phyloP scores from a whole-genome alignment of 2,113 vertebrate genomes.

The Piprites chloris region DNA sequence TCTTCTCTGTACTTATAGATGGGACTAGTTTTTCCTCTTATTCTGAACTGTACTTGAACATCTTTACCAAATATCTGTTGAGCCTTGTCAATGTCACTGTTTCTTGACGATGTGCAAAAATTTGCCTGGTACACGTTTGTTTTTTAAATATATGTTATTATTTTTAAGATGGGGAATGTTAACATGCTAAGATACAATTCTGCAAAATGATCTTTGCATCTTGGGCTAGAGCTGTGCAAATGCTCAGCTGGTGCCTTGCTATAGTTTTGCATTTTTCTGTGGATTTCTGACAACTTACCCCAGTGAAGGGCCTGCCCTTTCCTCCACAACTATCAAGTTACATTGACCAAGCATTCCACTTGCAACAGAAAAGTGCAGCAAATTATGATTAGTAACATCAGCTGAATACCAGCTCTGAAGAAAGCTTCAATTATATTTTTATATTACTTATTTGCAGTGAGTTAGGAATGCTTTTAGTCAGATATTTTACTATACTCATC shows the following conservation, averaged over 20 bases:
- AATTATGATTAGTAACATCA: neutral
- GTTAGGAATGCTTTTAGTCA: neutral
- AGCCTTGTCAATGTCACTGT: neutral
- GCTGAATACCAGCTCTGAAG: neutral
- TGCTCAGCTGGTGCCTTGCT: neutral
- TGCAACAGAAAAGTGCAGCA: neutral
- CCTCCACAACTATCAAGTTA: neutral
- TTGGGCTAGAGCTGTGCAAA: neutral
- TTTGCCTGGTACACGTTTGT: neutral
- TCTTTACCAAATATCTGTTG: neutral
- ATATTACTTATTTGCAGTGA: neutral
- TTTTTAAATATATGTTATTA: neutral
- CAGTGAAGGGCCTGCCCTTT: neutral
- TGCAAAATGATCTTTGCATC: neutral
- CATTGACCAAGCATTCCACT: neutral
- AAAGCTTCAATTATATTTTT: neutral
- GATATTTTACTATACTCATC: neutral
- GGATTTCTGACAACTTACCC: neutral
- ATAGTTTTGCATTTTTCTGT: neutral
- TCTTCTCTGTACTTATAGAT: neutral
- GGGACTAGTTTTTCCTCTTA: neutral
- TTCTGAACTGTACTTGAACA: neutral
- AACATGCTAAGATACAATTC: neutral
- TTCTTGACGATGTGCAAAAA: fast-evolving
- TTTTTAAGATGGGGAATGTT: neutral